These are phyloP conservation scores for Protodeltote pygarga DNA, from an alignment of 2,888 invertebrate species.

Conservation along the genomic window DNA sequence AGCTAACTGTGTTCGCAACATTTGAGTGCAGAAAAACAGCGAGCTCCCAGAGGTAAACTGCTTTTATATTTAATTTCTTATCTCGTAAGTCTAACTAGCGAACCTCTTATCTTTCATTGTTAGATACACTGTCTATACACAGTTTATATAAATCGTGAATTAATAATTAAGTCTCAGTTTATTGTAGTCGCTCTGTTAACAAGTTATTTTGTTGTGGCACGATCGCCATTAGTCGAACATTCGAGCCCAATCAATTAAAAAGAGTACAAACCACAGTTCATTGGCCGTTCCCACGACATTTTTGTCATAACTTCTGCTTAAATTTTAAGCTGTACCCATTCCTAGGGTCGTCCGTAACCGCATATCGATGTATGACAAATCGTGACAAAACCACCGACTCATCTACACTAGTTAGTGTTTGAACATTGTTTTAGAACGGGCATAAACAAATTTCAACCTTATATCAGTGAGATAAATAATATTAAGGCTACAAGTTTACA, in stretches of 20 bases:
- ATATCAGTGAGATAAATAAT: constrained; percentile 42
- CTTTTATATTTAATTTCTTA: constrained; percentile 30
- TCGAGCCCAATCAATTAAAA: constrained; percentile 65
- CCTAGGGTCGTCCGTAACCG: constrained; percentile 69
- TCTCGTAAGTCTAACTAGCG: constrained; percentile 36
- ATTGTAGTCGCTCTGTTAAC: constrained; percentile 57
- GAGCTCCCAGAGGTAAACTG: constrained; percentile 29
- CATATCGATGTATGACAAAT: constrained; percentile 84
- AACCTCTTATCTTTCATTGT: constrained; percentile 44
- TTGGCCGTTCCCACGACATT: constrained; percentile 78
- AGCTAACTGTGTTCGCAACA: constrained; percentile 36
- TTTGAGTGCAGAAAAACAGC: constrained; percentile 40
- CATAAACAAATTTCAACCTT: constrained; percentile 51
- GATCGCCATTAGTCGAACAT: constrained; percentile 64
- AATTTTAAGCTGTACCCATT: constrained; percentile 60
- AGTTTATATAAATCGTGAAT: constrained; percentile 58
- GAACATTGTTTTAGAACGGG: constrained; percentile 18
- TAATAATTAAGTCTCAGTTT: constrained; percentile 60
- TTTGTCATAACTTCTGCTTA: constrained; percentile 81
- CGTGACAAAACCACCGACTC: constrained; percentile 85
- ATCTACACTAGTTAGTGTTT: constrained; percentile 63
- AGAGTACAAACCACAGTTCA: constrained; percentile 62
- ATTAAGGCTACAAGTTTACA: constrained; percentile 19
- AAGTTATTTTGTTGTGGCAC: constrained; percentile 66
- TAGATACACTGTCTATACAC: constrained; percentile 37